phyloP scores from a whole-genome alignment of 1,140 invertebrate species.

The Cherax quadricarinatus region DNA sequence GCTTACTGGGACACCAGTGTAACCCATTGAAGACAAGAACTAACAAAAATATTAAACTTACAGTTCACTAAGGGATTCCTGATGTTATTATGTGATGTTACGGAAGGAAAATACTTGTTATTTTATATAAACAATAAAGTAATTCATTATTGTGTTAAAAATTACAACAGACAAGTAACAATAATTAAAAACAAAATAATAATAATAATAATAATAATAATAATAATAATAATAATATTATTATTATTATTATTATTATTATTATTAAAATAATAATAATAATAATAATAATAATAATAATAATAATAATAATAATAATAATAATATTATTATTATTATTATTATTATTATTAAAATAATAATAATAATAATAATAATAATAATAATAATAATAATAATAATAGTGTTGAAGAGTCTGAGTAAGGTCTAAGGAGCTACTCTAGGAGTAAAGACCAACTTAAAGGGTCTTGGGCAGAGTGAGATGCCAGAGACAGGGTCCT shows the following conservation, averaged over 20 bases:
- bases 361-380: conserved; percentile 2
- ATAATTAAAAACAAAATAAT: background rate
- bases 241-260: background rate
- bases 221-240: background rate
- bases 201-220: conserved; percentile 2
- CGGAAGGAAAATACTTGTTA: too few relatives aligned
- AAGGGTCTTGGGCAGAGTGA: conserved; percentile 83
- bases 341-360: background rate
- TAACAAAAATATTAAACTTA: too few relatives aligned
- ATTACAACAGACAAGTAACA: background rate
- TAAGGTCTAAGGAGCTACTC: background rate
- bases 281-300: conserved; percentile 10
- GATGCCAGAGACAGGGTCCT: conserved; percentile 80
- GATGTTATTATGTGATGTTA: too few relatives aligned
- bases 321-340: background rate
- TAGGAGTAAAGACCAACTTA: conserved; percentile 76
- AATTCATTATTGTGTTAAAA: background rate
- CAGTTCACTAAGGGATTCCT: too few relatives aligned
- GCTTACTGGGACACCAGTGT: too few relatives aligned
- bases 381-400: background rate
- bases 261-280: conserved; percentile 1
- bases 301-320: background rate
- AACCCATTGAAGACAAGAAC: too few relatives aligned
- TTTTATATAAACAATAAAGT: too few relatives aligned
- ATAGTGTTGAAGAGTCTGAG: too few relatives aligned